These are phyloP conservation scores for Clarias magur DNA, from an alignment of 2,113 vertebrate genomes.

Conservation along the genomic window DNA sequence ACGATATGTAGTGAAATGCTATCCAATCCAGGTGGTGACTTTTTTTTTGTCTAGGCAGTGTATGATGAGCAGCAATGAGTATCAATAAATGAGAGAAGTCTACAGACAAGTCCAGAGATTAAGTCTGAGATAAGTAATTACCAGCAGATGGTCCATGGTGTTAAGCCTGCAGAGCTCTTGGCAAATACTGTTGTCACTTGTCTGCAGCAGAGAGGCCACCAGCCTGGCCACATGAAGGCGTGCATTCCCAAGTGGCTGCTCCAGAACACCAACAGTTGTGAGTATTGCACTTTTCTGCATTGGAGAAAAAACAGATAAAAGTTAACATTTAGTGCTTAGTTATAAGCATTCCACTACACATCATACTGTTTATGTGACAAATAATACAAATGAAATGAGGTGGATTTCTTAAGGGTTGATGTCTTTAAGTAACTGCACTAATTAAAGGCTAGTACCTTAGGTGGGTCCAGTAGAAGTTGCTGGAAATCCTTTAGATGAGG, in stretches of 20 bases:
- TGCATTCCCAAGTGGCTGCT: slow-evolving; percentile 91
- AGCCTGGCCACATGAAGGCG: slow-evolving; percentile 90
- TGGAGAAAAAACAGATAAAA: not conserved
- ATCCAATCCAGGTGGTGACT: too few relatives aligned
- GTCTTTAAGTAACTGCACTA: not conserved
- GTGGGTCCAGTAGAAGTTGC: slow-evolving; percentile 89
- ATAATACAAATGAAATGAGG: not conserved
- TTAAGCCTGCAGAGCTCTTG: slow-evolving; percentile 88
- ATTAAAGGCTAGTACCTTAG: slow-evolving; percentile 79
- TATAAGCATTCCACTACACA: too few relatives aligned
- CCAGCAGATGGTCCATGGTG: slow-evolving; percentile 90
- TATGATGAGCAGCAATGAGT: not conserved
- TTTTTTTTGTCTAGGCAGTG: too few relatives aligned
- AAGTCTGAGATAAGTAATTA: slow-evolving; percentile 58
- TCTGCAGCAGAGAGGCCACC: slow-evolving; percentile 89
- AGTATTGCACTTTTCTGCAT: slow-evolving; percentile 87
- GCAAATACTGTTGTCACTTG: slow-evolving; percentile 83
- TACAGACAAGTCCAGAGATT: not conserved
- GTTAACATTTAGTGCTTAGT: too few relatives aligned
- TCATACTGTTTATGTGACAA: too few relatives aligned
- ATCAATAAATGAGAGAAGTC: not conserved
- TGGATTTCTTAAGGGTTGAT: not conserved
- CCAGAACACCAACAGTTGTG: slow-evolving; percentile 89
- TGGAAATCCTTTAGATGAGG: slow-evolving; percentile 95
- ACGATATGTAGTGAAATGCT: too few relatives aligned